phyloP scores from a whole-genome alignment of 2,113 vertebrate genomes.

The Addax nasomaculatus region DNA sequence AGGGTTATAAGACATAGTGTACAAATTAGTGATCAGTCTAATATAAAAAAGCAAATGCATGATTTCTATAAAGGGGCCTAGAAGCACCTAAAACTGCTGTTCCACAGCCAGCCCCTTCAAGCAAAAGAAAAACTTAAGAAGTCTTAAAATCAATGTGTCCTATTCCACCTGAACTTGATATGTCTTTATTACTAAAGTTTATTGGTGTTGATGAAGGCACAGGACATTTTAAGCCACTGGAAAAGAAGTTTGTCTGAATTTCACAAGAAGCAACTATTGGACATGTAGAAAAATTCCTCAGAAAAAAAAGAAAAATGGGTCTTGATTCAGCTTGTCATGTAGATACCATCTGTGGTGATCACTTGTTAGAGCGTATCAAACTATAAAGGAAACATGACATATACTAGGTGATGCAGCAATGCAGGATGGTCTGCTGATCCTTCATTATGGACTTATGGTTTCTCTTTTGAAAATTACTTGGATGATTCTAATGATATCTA shows the following conservation, averaged over 20 bases:
- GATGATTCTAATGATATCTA: conserved; percentile 39
- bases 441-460: conserved; percentile 93
- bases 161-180: neutral
- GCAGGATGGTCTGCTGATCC: conserved; percentile 94
- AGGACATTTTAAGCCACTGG: conserved; percentile 84
- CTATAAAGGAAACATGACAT: neutral
- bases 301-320: conserved; percentile 98
- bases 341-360: neutral
- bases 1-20: conserved; percentile 97
- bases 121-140: neutral
- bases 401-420: neutral
- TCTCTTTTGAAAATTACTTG: conserved; percentile 79
- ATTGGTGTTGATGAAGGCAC: neutral
- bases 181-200: neutral
- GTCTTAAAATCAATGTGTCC: neutral
- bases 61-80: conserved; percentile 93
- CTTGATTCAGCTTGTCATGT: conserved; percentile 93
- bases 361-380: neutral
- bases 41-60: conserved; percentile 92
- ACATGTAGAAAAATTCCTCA: conserved; percentile 96
- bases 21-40: conserved; percentile 93
- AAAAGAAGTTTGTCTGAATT: conserved; percentile 95
- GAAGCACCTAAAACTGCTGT: conserved; percentile 89
- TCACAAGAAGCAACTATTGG: conserved; percentile 96
- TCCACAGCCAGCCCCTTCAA: neutral